Conservation (phyloP, 2,113 vertebrate species). For the Laticauda colubrina region DNA sequence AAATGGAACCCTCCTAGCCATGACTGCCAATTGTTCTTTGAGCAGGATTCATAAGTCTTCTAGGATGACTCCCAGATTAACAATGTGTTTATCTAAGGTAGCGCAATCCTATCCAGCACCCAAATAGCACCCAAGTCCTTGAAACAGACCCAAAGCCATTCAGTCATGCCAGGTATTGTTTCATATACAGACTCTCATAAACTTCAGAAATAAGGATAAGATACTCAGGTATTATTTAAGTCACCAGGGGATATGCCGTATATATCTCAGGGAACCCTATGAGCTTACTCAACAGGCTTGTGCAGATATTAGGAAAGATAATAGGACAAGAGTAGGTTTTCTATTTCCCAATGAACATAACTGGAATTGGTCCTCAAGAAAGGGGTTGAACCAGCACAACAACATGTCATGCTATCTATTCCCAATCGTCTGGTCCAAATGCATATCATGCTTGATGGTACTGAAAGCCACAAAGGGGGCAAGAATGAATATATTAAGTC, state of each 20-base stretch:
- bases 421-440: background rate
- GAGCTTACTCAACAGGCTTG: background rate
- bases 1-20: background rate
- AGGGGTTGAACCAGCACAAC: background rate
- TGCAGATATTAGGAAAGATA: background rate
- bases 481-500: background rate
- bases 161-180: too few relatives aligned
- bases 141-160: background rate
- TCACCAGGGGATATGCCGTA: background rate
- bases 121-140: background rate
- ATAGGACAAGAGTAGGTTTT: background rate
- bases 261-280: background rate
- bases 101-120: background rate
- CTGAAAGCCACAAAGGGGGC: background rate
- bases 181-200: background rate
- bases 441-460: background rate
- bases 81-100: background rate
- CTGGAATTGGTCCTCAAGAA: background rate
- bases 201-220: background rate
- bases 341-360: background rate
- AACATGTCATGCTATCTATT: background rate
- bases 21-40: too few relatives aligned
- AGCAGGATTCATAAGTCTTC: too few relatives aligned
- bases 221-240: background rate
- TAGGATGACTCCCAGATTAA: too few relatives aligned